Evolutionary conservation across 2,113 vertebrate species (phyloP), one percentile per base, ranked within the genome.

Genomic region (Cygnus buccinator): DNA sequence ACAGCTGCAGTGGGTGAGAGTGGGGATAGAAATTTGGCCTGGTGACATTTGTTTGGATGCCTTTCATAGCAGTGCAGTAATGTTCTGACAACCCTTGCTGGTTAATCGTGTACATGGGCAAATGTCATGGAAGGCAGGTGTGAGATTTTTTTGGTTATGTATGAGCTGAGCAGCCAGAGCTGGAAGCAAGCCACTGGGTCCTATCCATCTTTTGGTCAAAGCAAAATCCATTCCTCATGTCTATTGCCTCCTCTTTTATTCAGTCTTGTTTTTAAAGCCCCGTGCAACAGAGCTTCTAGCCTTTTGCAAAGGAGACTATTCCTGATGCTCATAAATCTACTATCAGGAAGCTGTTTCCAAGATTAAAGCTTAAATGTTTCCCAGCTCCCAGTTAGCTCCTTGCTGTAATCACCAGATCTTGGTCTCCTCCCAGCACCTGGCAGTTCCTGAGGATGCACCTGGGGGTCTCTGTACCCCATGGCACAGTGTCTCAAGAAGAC

Each of bases 331-430:
- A n/a, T 97, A 96, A 97, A 97, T 97, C 94, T 91, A 31, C 95
- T 89, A 87, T 79, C 94, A 95, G 95, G 94, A 97, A 97, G 95
- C 93, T 61, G 80, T 82, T 95, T 95, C 93, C 91, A 91, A 93
- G 93, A 91, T 95, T n/a, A 95, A 95, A 96, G 93, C 91, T 84
- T 81, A 67, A 95, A 95, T 6, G 11, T 91, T 97, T 95, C 95
- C 61, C 70, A 28, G 80, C 74, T 95, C 94, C 86, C 86, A 65
- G 2, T 89, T 92, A 89, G 66, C 81, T 95, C 55, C 63, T 79
- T 58, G 67, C 89, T 0, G 5, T 33, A 89, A 93, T 52, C 93
- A 54, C 55, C 61, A 13, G 39, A 13, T 81, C 84, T 85, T 21
- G 0, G 17, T 31, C 58, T 82, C 73, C 59, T 93, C 80, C 57